These are phyloP conservation scores for Cyanoderma ruficeps DNA, from an alignment of 2,113 vertebrate genomes.

Conservation along the genomic window DNA sequence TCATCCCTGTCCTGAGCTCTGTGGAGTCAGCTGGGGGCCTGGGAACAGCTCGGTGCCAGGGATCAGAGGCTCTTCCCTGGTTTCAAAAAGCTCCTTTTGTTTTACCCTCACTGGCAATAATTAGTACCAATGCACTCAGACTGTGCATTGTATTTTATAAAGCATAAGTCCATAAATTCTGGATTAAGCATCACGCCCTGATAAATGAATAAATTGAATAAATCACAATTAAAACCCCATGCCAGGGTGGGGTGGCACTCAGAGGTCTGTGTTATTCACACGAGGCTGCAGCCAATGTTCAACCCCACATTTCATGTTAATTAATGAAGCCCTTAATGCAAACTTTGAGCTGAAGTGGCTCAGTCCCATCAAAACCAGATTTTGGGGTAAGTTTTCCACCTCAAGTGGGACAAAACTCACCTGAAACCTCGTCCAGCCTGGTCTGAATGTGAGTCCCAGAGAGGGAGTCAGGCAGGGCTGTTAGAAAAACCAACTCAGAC, in stretches of 20 bases:
- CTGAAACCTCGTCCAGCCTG: background rate
- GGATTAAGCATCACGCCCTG: background rate
- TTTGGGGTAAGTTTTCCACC: background rate
- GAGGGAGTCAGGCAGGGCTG: background rate
- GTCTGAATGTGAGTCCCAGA: background rate
- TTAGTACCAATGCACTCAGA: fast-evolving
- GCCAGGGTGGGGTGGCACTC: background rate
- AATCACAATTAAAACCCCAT: background rate
- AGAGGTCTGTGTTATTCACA: background rate
- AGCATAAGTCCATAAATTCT: too few relatives aligned
- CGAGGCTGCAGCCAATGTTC: background rate
- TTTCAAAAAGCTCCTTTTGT: background rate
- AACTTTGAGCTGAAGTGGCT: background rate
- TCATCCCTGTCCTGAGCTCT: background rate
- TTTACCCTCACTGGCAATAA: background rate
- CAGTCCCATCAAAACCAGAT: background rate
- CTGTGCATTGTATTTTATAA: fast-evolving
- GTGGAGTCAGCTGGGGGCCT: background rate
- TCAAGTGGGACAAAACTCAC: background rate
- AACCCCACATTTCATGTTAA: background rate
- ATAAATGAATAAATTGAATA: background rate
- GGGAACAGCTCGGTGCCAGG: background rate
- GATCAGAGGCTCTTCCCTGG: background rate
- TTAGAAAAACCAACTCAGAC: background rate
- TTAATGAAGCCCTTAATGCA: background rate